A percentile compares a stretch with the other conserved stretches of the same genome.
phyloP scores from a whole-genome alignment of 1,140 invertebrate genomes.

The Drosophila pruinosa region DNA sequence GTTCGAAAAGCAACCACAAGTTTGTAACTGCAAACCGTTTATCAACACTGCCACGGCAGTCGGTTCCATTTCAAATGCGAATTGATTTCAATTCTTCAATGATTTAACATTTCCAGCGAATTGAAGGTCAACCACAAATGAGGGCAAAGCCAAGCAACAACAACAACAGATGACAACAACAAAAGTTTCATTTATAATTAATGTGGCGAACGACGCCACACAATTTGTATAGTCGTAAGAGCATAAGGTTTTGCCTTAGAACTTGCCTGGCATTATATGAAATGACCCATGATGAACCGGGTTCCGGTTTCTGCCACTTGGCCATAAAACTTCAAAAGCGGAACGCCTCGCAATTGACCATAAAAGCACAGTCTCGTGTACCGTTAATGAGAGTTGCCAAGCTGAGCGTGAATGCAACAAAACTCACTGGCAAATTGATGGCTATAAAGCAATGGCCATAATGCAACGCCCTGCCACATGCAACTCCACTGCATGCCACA shows the following conservation, averaged over 20 bases:
- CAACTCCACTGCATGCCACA: not conserved
- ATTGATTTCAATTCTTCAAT: constrained; percentile 25
- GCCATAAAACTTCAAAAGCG: constrained; percentile 56
- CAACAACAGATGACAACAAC: not conserved
- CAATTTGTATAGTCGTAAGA: constrained; percentile 4
- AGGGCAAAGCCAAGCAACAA: constrained; percentile 29
- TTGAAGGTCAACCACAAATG: constrained; percentile 66
- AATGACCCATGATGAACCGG: constrained; percentile 18
- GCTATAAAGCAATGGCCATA: constrained; percentile 25
- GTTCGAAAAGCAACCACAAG: constrained; percentile 8
- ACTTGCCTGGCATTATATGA: not conserved
- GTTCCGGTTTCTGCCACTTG: constrained; percentile 22
- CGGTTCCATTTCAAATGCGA: not conserved
- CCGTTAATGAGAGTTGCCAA: constrained; percentile 63
- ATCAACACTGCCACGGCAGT: not conserved
- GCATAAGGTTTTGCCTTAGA: constrained; percentile 1
- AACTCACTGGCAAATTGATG: not conserved
- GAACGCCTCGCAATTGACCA: constrained; percentile 41
- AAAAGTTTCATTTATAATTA: constrained; percentile 28
- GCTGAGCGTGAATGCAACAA: constrained; percentile 30
- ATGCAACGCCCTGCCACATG: constrained; percentile 35
- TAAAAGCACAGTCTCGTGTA: constrained; percentile 44
- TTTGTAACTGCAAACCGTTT: constrained; percentile 25
- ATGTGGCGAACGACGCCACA: constrained; percentile 34
- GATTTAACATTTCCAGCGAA: constrained; percentile 45